Base-by-base conservation (phyloP, 2,888 invertebrate species). In the Sipha maydis region DNA sequence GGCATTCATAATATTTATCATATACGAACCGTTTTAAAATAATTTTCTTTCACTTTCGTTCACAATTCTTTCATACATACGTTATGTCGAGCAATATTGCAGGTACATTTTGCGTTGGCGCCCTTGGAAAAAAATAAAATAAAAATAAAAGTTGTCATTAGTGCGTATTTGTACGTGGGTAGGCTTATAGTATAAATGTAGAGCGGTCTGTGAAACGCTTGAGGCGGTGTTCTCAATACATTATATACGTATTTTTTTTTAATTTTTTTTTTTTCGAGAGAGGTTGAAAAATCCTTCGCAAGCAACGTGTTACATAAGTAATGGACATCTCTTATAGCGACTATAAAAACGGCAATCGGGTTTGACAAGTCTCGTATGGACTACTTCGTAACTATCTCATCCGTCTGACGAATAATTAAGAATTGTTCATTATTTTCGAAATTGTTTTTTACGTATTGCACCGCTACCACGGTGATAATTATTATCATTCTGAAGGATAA, bases 101-200 rank as follows among this genome's bases (percentile, higher is more conserved):
- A 80, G 56, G 73, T 56, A 80, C 86, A 88, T 88, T 88, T 80
- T 82, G 88, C 88, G 88, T 88, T 82, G 80, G 80, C 75, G 88
- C 73, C 88, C 88, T 88, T 88, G 88, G 80, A 34, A 80, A 85
- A 14, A 78, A 85, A 78, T 19, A 28, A 80, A 77, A 25, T 31
- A 83, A 67, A 86, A 86, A 79, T 79, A 86, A 88, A 88, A 88
- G 88, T 88, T 75, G 80, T 88, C 86, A 88, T 88, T 82, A 88
- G 77, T 67, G 69, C 67, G 61, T 84, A 38, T 61, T 38, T n/a
- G 28, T n/a, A 88, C 82, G 82, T 88, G 80, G 88, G 88, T 76
- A 82, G 82, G 73, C 75, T 88, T 88, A 88, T 77, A 48, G 28
- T 78, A 85, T 78, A 67, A 56, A 86, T 88, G 82, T 88, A 71